Base-by-base conservation (phyloP, 1,140 invertebrate species). In the Drosophila fuyamai region DNA sequence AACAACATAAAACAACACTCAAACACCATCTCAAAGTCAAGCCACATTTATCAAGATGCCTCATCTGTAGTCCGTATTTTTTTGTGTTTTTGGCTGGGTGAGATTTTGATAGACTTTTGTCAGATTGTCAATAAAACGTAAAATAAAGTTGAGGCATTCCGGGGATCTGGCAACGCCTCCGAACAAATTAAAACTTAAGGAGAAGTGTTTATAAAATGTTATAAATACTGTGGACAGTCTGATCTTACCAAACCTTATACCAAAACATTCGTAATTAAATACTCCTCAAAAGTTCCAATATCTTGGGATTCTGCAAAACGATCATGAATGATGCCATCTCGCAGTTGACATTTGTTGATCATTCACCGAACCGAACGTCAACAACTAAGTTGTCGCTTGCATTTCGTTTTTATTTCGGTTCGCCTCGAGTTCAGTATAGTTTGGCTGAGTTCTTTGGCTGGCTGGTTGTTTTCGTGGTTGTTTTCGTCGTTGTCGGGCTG, bases 381-480 rank as follows among this genome's bases (percentile, higher is more conserved):
- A 76, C 83, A 88, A 86, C 83, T 88, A 60, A 88, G 82, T 88
- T 85, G 75, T 88, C 79, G 79, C 82, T 79, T 88, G 74, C 83
- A 82, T 75, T 85, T 85, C 41, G 65, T 75, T 81, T 85, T 81
- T 57, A 70, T 71, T 79, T 70, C 29, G 16, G 43, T 61, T 66
- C 36, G 47, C 51, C 55, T 81, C 27, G 60, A 40, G 41, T 66
- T 59, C 48, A 56, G 38, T 68, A 61, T 67, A 55, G 58, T 66
- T 65, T 70, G 75, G 57, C 74, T 68, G 72, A 41, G 13, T 46
- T 35, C 47, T 46, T 40, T 18, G 46, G 35, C 32, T 35, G 41
- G 51, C 54, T 46, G 44, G 60, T 55, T 14, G 57, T 75, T 43
- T 50, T 62, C 41, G 72, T 67, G 36, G 61, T 53, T 59, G 43